A percentile compares a stretch with the other conserved stretches of the same genome.
Conservation (phyloP, 64 coral and sea anemone genomes). For the Astreopora myriophthalma region DNA sequence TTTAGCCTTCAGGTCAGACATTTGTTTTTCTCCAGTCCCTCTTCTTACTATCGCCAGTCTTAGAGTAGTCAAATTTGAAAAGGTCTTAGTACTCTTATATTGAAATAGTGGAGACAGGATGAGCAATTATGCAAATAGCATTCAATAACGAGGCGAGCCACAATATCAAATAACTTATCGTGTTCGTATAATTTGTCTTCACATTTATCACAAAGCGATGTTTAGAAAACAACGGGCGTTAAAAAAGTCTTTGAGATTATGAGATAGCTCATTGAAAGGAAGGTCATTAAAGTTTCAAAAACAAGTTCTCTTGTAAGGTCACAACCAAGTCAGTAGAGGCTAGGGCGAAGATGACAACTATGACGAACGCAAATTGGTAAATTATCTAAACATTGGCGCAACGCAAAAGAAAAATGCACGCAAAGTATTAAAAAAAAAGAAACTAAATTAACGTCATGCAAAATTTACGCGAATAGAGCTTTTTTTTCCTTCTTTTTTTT, state of each 20-base stretch:
- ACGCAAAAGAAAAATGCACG: not conserved
- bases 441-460: slow-evolving; percentile 8
- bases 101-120: not conserved
- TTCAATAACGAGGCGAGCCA: not conserved
- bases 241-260: slow-evolving; percentile 39
- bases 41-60: too few relatives aligned
- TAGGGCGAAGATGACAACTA: not conserved
- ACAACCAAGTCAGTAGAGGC: not conserved
- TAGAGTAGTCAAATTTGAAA: not conserved
- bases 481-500: not conserved
- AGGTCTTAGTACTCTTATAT: not conserved
- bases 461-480: not conserved
- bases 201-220: slow-evolving; percentile 49
- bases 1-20: not conserved
- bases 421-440: not conserved
- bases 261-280: slow-evolving; percentile 54
- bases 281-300: slow-evolving; percentile 20
- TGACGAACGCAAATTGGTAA: slow-evolving; percentile 28
- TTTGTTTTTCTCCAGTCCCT: not conserved
- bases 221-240: slow-evolving; percentile 22
- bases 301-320: slow-evolving; percentile 7
- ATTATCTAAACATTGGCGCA: not conserved
- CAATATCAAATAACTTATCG: slow-evolving; percentile 52
- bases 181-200: slow-evolving; percentile 42
- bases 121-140: slow-evolving; percentile 25